Conservation (phyloP, 2,797 vertebrate species). For the Hoplostethus mediterraneus region DNA sequence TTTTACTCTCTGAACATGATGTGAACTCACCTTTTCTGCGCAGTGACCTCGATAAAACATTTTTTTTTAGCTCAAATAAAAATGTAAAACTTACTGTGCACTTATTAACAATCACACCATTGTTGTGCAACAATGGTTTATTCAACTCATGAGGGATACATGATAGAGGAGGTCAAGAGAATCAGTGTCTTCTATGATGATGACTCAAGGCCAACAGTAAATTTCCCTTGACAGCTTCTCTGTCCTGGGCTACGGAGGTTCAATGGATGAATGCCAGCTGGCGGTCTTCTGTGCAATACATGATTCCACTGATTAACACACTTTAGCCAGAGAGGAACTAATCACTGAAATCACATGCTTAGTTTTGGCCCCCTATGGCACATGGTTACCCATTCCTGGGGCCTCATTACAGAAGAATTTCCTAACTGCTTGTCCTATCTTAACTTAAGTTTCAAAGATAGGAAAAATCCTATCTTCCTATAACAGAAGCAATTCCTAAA, state of each 20-base stretch:
- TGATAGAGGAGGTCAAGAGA: neutral
- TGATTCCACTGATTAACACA: too few species aligned
- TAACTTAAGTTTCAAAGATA: too few species aligned
- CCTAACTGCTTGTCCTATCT: too few species aligned
- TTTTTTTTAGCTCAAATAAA: slow-evolving; percentile 77
- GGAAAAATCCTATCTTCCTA: too few species aligned
- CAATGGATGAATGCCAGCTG: neutral
- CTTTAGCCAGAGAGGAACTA: too few species aligned
- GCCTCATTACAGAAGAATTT: too few species aligned
- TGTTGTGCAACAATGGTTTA: neutral
- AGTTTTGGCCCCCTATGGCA: too few species aligned
- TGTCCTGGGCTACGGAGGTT: neutral
- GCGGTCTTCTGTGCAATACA: neutral
- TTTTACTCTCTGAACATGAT: slow-evolving; percentile 64
- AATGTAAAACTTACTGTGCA: slow-evolving; percentile 38
- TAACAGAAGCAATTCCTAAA: too few species aligned
- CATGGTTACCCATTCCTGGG: too few species aligned
- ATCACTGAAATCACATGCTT: too few species aligned
- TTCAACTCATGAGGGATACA: slow-evolving; percentile 6
- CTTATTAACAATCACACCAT: slow-evolving; percentile 28
- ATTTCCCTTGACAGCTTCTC: neutral
- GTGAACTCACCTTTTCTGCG: slow-evolving; percentile 82
- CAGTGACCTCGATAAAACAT: slow-evolving; percentile 57
- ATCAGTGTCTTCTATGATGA: neutral
- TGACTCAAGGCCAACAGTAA: neutral